A percentile compares a stretch with the other conserved stretches of the same genome.
Conservation (phyloP, 2,888 invertebrate genomes). For the Acleris sparsana region DNA sequence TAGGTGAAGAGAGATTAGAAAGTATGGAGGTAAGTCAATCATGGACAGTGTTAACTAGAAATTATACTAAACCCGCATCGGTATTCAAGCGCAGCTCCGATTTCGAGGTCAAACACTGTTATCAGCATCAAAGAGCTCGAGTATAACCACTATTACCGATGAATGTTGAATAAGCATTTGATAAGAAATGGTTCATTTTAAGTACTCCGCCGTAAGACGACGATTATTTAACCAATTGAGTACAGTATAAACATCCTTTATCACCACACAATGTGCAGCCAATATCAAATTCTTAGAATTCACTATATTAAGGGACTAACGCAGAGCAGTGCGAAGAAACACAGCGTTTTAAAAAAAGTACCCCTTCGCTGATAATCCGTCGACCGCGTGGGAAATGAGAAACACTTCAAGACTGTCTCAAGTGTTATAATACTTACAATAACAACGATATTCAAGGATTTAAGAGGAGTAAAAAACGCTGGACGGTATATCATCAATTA, state of each 20-base stretch:
- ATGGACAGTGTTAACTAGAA: slow-evolving; percentile 1
- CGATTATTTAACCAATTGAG: too few relatives aligned
- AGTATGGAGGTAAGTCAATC: too few relatives aligned
- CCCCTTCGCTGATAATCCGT: too few relatives aligned
- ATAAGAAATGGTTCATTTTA: slow-evolving; percentile 3
- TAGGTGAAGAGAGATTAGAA: too few relatives aligned
- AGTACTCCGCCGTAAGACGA: neutral
- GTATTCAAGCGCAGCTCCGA: slow-evolving; percentile 8
- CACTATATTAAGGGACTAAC: too few relatives aligned
- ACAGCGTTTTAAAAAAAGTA: too few relatives aligned
- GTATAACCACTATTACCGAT: slow-evolving; percentile 14
- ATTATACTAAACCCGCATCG: slow-evolving; percentile 17
- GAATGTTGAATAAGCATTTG: slow-evolving; percentile 12
- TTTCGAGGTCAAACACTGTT: slow-evolving; percentile 29
- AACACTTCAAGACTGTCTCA: neutral
- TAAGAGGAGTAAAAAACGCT: neutral
- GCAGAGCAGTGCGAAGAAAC: too few relatives aligned
- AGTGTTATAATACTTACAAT: neutral
- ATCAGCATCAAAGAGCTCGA: slow-evolving; percentile 20
- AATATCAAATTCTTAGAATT: too few relatives aligned
- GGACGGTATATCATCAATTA: neutral
- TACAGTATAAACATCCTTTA: too few relatives aligned
- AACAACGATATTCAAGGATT: slow-evolving; percentile 1
- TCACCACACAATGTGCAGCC: too few relatives aligned
- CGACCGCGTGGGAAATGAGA: too few relatives aligned